Evolutionary conservation across 2,113 vertebrate species (phyloP).

Genomic region (Hemiscyllium ocellatum): DNA sequence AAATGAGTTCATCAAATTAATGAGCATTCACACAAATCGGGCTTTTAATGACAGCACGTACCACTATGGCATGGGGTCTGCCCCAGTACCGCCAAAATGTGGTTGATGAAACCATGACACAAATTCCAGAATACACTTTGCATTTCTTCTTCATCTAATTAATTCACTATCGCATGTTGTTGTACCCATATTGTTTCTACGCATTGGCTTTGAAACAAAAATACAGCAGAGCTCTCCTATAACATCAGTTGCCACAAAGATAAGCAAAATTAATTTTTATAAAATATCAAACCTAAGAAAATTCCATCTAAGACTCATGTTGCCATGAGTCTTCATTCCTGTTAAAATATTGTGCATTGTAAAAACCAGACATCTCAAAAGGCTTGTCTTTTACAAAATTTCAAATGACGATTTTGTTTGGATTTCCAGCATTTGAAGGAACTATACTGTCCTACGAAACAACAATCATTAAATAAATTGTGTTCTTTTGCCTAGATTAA

Average conservation of each 20-base stretch:
- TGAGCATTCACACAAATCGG: slow-evolving; percentile 65
- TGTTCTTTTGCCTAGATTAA: background rate
- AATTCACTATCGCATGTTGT: slow-evolving; percentile 42
- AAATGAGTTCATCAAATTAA: slow-evolving; percentile 88
- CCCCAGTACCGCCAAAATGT: slow-evolving; percentile 69
- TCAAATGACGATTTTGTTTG: slow-evolving; percentile 7
- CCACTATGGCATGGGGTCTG: slow-evolving; percentile 63
- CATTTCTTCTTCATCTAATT: slow-evolving; percentile 65
- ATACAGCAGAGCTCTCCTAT: background rate
- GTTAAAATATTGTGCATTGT: background rate
- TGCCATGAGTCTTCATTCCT: background rate
- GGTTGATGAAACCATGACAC: slow-evolving; percentile 58
- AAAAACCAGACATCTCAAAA: background rate
- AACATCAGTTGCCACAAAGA: background rate
- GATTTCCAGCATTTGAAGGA: background rate
- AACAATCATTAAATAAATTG: background rate
- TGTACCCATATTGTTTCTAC: background rate
- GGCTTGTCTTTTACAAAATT: background rate
- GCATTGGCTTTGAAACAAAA: background rate
- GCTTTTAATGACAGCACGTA: slow-evolving; percentile 64
- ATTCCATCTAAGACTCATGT: background rate
- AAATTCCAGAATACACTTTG: slow-evolving; percentile 47
- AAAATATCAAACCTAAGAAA: background rate
- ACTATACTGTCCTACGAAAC: background rate
- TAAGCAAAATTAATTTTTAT: background rate